These are phyloP conservation scores for Lordiphosa fenestrarum DNA, from an alignment of 2,888 invertebrate species.

Conservation along the genomic window DNA sequence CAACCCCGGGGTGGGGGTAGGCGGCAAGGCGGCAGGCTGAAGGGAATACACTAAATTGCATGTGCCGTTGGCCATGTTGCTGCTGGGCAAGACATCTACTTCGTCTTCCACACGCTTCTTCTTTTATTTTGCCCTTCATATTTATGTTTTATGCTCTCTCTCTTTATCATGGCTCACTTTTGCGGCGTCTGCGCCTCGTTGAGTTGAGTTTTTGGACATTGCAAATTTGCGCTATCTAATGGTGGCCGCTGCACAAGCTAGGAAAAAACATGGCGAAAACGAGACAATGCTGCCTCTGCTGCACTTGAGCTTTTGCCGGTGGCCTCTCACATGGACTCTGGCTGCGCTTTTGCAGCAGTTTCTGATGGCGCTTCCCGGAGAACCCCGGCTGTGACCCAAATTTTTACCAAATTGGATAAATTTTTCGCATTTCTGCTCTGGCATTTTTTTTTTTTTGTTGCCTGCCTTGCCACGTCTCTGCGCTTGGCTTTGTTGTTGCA, in stretches of 20 bases:
- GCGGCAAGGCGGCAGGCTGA: background rate
- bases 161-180: conserved; percentile 63
- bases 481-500: conserved; percentile 60
- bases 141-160: conserved; percentile 51
- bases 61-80: conserved; percentile 28
- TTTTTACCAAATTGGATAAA: conserved; percentile 78
- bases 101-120: conserved; percentile 3
- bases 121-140: conserved; percentile 41
- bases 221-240: conserved; percentile 61
- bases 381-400: conserved; percentile 73
- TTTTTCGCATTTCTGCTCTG: conserved; percentile 76
- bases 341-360: conserved; percentile 66
- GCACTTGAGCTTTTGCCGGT: conserved; percentile 69
- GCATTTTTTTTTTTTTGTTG: conserved; percentile 23
- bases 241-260: conserved; percentile 36
- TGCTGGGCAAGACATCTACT: conserved; percentile 18
- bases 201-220: conserved; percentile 43
- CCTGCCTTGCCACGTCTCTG: conserved; percentile 21
- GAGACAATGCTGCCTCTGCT: conserved; percentile 66
- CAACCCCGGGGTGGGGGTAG: conserved; percentile 30
- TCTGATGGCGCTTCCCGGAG: conserved; percentile 7
- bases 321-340: conserved; percentile 31
- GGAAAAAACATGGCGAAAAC: conserved; percentile 18
- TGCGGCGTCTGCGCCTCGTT: conserved; percentile 40
- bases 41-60: conserved; percentile 20